A percentile compares a stretch with the other conserved stretches of the same genome.
Conservation (phyloP, 2,797 vertebrate genomes). For the Macrochelys suwanniensis region DNA sequence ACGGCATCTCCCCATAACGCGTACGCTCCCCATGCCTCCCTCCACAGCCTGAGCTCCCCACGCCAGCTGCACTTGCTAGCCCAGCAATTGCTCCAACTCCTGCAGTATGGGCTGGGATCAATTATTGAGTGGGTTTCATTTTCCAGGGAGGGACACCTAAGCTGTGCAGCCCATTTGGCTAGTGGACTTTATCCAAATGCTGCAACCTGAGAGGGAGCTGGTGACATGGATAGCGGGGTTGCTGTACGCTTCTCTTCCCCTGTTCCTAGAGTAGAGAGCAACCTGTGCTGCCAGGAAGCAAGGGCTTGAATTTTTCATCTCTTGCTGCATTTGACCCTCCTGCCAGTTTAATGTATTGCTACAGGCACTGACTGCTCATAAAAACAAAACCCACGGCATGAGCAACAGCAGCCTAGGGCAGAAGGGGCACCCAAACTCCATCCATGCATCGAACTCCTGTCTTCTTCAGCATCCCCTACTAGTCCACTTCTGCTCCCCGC, state of each 20-base stretch:
- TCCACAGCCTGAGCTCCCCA: not conserved
- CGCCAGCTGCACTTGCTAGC: not conserved
- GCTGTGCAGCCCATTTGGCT: constrained; percentile 35
- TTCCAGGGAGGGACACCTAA: constrained; percentile 40
- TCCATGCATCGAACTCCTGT: not conserved
- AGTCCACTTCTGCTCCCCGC: not conserved
- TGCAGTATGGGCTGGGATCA: constrained; percentile 31
- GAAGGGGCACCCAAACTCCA: not conserved
- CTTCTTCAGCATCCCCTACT: not conserved
- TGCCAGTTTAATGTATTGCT: not conserved
- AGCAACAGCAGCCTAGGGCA: not conserved
- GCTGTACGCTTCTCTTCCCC: not conserved
- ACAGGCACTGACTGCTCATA: not conserved
- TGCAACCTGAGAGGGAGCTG: constrained; percentile 48
- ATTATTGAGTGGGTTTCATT: constrained; percentile 69
- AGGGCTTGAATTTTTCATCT: not conserved
- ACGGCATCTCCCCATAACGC: not conserved
- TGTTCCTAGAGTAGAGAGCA: not conserved
- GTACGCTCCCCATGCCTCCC: not conserved
- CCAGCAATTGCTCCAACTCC: constrained; percentile 21
- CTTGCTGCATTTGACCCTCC: not conserved
- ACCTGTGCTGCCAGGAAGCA: not conserved
- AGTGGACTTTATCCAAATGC: not conserved
- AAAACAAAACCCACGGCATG: not conserved
- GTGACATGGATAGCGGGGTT: not conserved